Base-by-base conservation (phyloP, 2,113 vertebrate genomes). In the Siniperca knerii region DNA sequence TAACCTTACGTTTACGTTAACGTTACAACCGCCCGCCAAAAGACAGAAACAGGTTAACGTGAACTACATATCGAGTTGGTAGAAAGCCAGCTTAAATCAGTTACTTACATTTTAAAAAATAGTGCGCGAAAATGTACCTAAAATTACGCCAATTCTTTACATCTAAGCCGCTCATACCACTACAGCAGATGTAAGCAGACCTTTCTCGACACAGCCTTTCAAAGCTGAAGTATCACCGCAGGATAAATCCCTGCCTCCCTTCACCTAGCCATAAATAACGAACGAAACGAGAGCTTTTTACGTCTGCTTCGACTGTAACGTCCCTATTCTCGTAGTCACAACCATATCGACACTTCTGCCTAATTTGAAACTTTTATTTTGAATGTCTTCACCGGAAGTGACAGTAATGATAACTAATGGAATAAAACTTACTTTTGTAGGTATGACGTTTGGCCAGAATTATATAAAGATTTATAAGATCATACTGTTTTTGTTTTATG, bases 211-310 rank as follows among this genome's bases (percentile, higher is more conserved):
- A 4, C 68, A 54, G 25, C 16, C 67, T 10, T 13, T 55, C 77
- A 29, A 75, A 89, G 86, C n/a, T 50, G 12, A 62, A 57, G 2
- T 20, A 23, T 29, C 2, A n/a, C 0, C 13, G 1, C 67, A 78
- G 84, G 88, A 92, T 75, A 8, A 4, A 0, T 21, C 20, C 11
- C 86, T 52, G 33, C 78, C 21, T 3, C 12, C n/a, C 25, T 8
- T 25, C 25, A 64, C 20, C 1, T 2, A 25, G 6, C 1, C 21
- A 4, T 10, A 18, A 58, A 76, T 6, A 62, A 61, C 12, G 6
- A 35, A 44, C 58, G 4, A 64, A 15, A 46, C 11, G 9, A 44
- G 8, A 8, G 40, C 6, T 9, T 0, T 40, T 21, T 77, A 2
- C 1, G 5, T 18, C 4, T 52, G 12, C 18, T 16, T 54, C 8